Base-by-base conservation (phyloP, 1,140 invertebrate genomes). In the Ganaspis sp. region DNA sequence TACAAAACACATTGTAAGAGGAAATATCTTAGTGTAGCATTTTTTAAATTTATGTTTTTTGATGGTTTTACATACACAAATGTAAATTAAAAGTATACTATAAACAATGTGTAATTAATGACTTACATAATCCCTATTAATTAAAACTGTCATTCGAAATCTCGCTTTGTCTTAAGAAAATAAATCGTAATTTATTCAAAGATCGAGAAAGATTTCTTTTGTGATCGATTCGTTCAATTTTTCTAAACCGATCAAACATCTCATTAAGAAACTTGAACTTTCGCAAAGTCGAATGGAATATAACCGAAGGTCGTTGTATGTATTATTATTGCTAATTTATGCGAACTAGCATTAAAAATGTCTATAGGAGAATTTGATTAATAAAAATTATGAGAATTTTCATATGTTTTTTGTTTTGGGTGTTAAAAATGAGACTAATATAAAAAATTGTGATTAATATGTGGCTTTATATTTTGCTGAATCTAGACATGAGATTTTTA, bases 361-460 rank as follows among this genome's bases (percentile, higher is more conserved):
- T n/a, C 42, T 45, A 45, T 45, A 45, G 42, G n/a, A 45, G 42
- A 45, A 45, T 45, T 45, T 45, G 1, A 4, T 45, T 45, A 45
- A 45, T 45, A n/a, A 45, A 15, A 40, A 40, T 38, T 38, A 40
- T 9, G 12, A 12, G 4, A 6, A 6, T 40, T 40, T 40, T 40
- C 12, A 11, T 40, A 11, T 40, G 1, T 40, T 40, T 40, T 80
- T 80, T 77, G 80, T 80, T 83, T 83, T 37, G n/a, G n/a, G n/a
- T n/a, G n/a, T n/a, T n/a, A n/a, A n/a, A n/a, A n/a, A n/a, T n/a
- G n/a, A n/a, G n/a, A n/a, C n/a, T n/a, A n/a, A n/a, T n/a, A n/a
- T n/a, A n/a, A n/a, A n/a, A n/a, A n/a, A n/a, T n/a, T n/a, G n/a
- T n/a, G n/a, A n/a, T n/a, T n/a, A n/a, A n/a, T n/a, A n/a, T n/a